Base-by-base conservation (phyloP, 2,797 vertebrate genomes). In the Arctocebus calabarensis region DNA sequence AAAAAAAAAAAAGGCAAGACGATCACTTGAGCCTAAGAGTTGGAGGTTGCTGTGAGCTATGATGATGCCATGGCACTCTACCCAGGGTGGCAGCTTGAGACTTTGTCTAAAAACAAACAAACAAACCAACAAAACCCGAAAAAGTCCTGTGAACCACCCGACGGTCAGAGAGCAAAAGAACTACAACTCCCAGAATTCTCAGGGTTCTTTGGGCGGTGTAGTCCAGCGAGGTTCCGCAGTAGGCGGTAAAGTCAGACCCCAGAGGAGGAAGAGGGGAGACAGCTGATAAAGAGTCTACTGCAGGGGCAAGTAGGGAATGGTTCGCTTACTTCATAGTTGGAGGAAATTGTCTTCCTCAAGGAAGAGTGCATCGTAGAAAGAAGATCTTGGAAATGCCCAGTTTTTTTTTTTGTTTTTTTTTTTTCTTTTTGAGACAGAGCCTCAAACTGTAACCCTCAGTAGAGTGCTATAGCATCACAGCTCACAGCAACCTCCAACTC, bases 181-280 rank as follows among this genome's bases (percentile, higher is more conserved):
- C 88, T 73, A 81, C 94, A 88, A 71, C 43, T 77, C 68, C 45
- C 62, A 85, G 84, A 85, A 95, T 68, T 17, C 84, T 68, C 3
- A 14, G 34, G 66, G 29, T 34, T 0, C 25, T 32, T 37, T 68
- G 64, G 64, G 57, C 71, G 37, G 68, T 5, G 11, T 16, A 43
- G n/a, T n/a, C 29, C 82, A 64, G 7, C n/a, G 25, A 52, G 84
- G 45, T 71, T 82, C n/a, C 45, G 6, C 59, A 45, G 48, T 40
- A 62, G 71, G n/a, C 48, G 45, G 82, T 29, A 25, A 3, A 29
- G n/a, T 68, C 22, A 13, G 40, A 48, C 64, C 12, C 2, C 1
- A 14, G 4, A 17, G 37, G 8, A 19, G 9, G 68, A 48, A 48
- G 48, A 91, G 22, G 59, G n/a, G 16, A 55, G 73, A 13, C 27